A percentile compares a stretch with the other conserved stretches of the same genome.
Evolutionary conservation across 2,113 vertebrate genomes (phyloP).

Genomic region (Numida meleagris): DNA sequence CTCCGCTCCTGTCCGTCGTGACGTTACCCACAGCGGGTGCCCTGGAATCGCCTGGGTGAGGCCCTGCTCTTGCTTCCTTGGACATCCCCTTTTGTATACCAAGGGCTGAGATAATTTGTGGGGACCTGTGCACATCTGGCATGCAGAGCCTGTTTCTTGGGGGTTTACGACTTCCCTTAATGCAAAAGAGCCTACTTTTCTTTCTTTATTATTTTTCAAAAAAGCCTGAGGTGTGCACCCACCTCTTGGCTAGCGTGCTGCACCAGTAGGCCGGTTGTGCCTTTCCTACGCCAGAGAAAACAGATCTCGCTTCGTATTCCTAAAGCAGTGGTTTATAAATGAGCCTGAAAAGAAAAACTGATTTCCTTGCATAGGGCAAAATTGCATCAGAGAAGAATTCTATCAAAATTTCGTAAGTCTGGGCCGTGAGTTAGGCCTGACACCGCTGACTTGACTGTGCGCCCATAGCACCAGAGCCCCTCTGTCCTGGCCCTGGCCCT

Average conservation of each 20-base stretch:
- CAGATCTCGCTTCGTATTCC: neutral
- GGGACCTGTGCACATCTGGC: neutral
- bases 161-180: neutral
- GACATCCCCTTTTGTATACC: rapidly evolving
- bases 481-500: neutral
- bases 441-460: neutral
- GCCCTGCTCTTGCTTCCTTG: neutral
- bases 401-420: neutral
- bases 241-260: conserved; percentile 7
- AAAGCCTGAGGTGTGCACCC: neutral
- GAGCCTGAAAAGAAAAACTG: neutral
- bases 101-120: neutral
- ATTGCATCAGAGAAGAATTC: neutral
- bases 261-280: neutral
- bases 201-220: neutral
- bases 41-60: neutral
- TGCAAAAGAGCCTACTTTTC: neutral
- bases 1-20: neutral
- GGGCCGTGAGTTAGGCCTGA: neutral
- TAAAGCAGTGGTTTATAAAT: neutral
- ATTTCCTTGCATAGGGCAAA: neutral
- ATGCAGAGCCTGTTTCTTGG: neutral
- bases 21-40: neutral
- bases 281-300: neutral
- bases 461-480: neutral